Percentiles rank a stretch among this genome's conserved stretches.
Conservation (phyloP, 2,113 vertebrate genomes). For the Hoplias malabaricus region DNA sequence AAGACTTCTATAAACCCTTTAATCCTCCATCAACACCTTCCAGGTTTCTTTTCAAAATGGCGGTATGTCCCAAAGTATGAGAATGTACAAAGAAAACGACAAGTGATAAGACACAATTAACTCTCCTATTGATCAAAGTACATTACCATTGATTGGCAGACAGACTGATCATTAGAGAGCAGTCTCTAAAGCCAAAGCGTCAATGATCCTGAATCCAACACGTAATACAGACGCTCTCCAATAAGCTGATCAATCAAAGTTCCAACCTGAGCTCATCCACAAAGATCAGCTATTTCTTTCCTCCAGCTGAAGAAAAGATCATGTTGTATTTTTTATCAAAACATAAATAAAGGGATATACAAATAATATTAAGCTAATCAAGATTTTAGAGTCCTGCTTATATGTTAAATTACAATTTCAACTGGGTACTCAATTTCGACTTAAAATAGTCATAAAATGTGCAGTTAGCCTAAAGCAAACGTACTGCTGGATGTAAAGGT, state of each 20-base stretch:
- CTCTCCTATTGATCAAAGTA: conserved; percentile 40
- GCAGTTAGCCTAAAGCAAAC: too few species aligned
- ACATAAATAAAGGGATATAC: background rate
- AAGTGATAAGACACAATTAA: conserved; percentile 40
- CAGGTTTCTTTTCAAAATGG: conserved; percentile 16
- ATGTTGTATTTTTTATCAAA: background rate
- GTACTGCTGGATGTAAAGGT: too few species aligned
- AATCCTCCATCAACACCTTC: conserved; percentile 15
- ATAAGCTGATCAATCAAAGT: background rate
- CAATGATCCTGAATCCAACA: background rate
- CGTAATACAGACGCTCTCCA: background rate
- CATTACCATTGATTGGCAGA: conserved; percentile 16
- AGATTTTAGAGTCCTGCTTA: too few species aligned
- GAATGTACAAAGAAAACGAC: conserved; percentile 5
- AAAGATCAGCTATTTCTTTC: background rate
- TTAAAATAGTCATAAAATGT: too few species aligned
- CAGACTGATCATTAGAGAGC: conserved; percentile 13
- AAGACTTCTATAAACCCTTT: conserved; percentile 16
- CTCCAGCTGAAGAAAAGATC: background rate
- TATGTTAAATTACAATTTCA: too few species aligned
- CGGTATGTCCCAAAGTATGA: background rate
- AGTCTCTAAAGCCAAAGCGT: background rate
- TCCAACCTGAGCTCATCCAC: background rate
- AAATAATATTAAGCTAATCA: background rate
- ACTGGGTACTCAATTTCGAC: too few species aligned